A percentile compares a stretch with the other conserved stretches of the same genome.
These are phyloP conservation scores for Scolopax rusticola DNA, from an alignment of 2,797 vertebrate species.

Conservation along the genomic window DNA sequence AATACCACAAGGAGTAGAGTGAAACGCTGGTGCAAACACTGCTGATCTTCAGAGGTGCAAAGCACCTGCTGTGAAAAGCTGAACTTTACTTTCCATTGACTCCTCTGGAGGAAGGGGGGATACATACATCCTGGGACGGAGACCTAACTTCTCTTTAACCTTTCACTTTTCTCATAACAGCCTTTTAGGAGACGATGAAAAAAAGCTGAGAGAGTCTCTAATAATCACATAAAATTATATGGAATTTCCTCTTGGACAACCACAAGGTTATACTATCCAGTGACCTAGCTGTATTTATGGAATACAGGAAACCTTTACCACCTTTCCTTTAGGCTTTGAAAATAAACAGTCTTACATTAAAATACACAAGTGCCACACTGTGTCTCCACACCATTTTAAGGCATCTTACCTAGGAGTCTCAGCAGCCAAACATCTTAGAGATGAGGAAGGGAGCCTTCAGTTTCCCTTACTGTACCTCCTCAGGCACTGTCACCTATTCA, in stretches of 20 bases:
- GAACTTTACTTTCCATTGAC: background rate
- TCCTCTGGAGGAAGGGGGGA: background rate
- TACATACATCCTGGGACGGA: background rate
- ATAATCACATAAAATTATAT: conserved; percentile 36
- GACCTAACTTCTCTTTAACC: conserved; percentile 35
- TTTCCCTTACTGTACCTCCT: background rate
- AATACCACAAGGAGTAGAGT: background rate
- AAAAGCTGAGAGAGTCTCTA: conserved; percentile 35
- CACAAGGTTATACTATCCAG: conserved; percentile 40
- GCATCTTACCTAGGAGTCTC: background rate
- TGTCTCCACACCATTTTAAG: background rate
- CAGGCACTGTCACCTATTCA: conserved; percentile 10
- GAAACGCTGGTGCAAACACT: background rate
- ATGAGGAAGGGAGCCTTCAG: conserved; percentile 21
- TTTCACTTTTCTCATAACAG: conserved; percentile 11
- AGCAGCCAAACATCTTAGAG: background rate
- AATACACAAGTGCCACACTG: conserved; percentile 18
- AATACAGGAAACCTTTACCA: conserved; percentile 36
- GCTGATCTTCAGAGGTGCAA: background rate
- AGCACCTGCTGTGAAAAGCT: background rate
- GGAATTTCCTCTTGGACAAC: conserved; percentile 51
- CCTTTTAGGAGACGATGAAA: conserved; percentile 49
- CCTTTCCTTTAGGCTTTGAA: conserved; percentile 53
- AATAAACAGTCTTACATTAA: conserved; percentile 53
- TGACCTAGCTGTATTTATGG: conserved; percentile 45